These are phyloP conservation scores for Oryzias sinensis DNA, from an alignment of 2,797 vertebrate species.

Conservation along the genomic window DNA sequence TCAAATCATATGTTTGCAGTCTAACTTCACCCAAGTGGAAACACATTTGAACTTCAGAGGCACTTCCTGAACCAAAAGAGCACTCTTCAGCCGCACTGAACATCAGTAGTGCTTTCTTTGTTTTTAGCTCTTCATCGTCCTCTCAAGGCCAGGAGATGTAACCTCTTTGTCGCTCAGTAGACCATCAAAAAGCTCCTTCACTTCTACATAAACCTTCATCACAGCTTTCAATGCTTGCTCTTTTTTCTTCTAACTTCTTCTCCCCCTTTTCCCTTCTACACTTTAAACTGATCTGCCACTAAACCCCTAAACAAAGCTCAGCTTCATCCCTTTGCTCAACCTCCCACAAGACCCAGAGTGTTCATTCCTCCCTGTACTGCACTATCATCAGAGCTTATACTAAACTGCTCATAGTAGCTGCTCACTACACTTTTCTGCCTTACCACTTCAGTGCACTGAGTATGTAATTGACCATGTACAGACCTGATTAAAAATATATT, in stretches of 20 bases:
- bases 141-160: constrained; percentile 38
- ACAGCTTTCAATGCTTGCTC: constrained; percentile 7
- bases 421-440: constrained; percentile 25
- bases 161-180: constrained; percentile 39
- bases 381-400: constrained; percentile 26
- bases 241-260: constrained; percentile 7
- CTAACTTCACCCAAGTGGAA: constrained; percentile 2
- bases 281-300: constrained; percentile 34
- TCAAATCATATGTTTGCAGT: too few species aligned
- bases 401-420: constrained; percentile 36
- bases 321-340: constrained; percentile 4
- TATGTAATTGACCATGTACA: too few species aligned
- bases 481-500: too few species aligned
- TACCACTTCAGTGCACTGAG: constrained; percentile 9
- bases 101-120: constrained; percentile 26
- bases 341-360: constrained; percentile 12
- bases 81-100: constrained; percentile 23
- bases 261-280: constrained; percentile 22
- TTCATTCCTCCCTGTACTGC: constrained; percentile 35
- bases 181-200: constrained; percentile 26
- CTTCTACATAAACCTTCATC: constrained; percentile 39
- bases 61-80: constrained; percentile 39
- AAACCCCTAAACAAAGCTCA: constrained; percentile 44
- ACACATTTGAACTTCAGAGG: constrained; percentile 20
- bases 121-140: constrained; percentile 41